Conservation (phyloP, 64 coral and sea anemone species). For the Cladopsammia gracilis region DNA sequence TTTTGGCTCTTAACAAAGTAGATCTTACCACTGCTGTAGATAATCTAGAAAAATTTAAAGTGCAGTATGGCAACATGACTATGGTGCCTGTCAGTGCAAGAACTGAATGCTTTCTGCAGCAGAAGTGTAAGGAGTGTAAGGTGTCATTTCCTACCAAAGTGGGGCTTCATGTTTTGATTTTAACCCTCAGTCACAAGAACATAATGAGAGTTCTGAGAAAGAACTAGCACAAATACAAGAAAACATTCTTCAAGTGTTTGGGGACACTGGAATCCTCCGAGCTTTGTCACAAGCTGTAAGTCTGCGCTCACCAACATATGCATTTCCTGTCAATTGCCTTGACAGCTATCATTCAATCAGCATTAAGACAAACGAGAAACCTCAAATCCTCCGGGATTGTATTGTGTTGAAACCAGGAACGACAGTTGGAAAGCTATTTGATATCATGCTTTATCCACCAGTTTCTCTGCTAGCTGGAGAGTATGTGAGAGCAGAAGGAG, state of each 20-base stretch:
- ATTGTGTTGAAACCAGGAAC: constrained; percentile 84
- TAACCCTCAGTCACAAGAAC: neutral
- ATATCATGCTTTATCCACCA: constrained; percentile 74
- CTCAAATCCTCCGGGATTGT: constrained; percentile 73
- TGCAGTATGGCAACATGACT: constrained; percentile 53
- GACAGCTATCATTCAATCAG: constrained; percentile 80
- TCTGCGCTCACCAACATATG: constrained; percentile 71
- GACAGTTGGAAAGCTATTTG: constrained; percentile 81
- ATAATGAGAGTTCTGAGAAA: neutral
- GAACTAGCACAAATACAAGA: constrained; percentile 40
- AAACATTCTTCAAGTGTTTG: constrained; percentile 54
- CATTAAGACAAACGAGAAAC: constrained; percentile 44
- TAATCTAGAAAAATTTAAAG: constrained; percentile 77
- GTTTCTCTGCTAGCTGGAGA: constrained; percentile 78
- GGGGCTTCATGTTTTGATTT: constrained; percentile 60
- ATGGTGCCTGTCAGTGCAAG: constrained; percentile 82
- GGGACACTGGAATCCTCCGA: constrained; percentile 73
- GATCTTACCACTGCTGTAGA: constrained; percentile 57
- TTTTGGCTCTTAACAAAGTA: constrained; percentile 84
- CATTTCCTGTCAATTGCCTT: constrained; percentile 80
- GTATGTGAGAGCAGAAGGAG: constrained; percentile 86
- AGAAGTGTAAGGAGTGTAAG: constrained; percentile 64
- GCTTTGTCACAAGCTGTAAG: constrained; percentile 77
- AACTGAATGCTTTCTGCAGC: constrained; percentile 81
- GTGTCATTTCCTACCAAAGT: constrained; percentile 63